Base-by-base conservation (phyloP, 2,113 vertebrate species). In the Condylura cristata region DNA sequence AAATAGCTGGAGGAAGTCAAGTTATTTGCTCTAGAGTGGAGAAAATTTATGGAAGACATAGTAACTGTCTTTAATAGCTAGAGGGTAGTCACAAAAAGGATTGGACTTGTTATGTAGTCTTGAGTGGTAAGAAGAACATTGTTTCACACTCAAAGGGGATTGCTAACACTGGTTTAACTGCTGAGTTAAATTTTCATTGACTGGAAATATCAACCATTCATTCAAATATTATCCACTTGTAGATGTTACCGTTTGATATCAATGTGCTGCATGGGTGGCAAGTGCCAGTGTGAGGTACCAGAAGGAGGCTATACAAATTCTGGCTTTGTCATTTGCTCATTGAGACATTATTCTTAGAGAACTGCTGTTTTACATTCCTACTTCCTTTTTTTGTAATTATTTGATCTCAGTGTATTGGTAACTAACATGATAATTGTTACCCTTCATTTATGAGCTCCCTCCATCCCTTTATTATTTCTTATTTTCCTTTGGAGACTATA, bases 1-100 rank as follows among this genome's bases (percentile, higher is more conserved):
- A 20, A 78, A 84, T 53, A 91, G 16, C 68, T 86, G 61, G 20
- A 83, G 5, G 41, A 56, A 83, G 26, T 94, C 56, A 86, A 86
- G 39, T 79, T 93, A 83, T 60, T 85, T 95, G 70, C 4, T 87
- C n/a, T 93, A 66, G 37, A 87, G 5, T 87, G 48, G n/a, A 70
- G 30, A 88, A 87, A 34, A 90, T 79, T 83, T 83, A 79, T 84
- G 66, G 56, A 39, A 66, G 26, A 76, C 44, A 58, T 71, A 60
- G 39, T 70, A 90, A 72, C 46, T 66, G 22, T 86, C 66, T 74
- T 83, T 30, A 71, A 8, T 83, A 86, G 51, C n/a, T 65, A 24
- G 58, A 81, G 37, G 53, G 51, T 20, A 66, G 30, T 74, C 78
- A 84, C 30, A 63, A 63, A 61, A 89, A 86, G 37, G 37, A 92